phyloP scores from a whole-genome alignment of 53 echinoderm and acorn worm species.

The Holothuria scabra region DNA sequence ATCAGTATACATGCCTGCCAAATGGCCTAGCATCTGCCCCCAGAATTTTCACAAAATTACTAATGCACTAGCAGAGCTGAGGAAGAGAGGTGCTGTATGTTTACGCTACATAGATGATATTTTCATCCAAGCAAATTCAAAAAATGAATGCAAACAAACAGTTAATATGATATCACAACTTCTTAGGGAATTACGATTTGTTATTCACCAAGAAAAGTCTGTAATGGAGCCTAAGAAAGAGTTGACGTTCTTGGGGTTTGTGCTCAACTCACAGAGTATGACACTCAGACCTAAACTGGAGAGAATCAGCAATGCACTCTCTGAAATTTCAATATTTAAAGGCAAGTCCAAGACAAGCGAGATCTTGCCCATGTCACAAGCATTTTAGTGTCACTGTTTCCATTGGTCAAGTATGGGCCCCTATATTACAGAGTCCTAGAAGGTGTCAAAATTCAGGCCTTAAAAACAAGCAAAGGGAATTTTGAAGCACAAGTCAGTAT shows the following conservation, averaged over 20 bases:
- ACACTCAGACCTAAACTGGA: constrained; percentile 15
- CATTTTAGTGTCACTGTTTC: constrained; percentile 36
- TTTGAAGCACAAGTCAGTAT: constrained; percentile 19
- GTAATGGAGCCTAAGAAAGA: constrained; percentile 21
- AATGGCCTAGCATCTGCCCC: constrained; percentile 37
- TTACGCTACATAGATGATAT: no score
- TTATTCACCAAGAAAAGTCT: constrained; percentile 33
- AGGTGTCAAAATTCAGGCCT: no score
- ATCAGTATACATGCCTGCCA: constrained; percentile 33
- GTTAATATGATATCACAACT: neutral
- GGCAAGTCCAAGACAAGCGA: neutral
- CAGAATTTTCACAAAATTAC: constrained; percentile 7
- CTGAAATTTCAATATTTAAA: no score
- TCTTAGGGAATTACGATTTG: constrained; percentile 10
- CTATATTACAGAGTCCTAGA: no score
- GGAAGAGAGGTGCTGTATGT: no score
- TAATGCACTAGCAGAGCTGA: constrained; percentile 32
- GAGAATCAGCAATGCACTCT: no score
- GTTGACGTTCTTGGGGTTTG: constrained; percentile 34
- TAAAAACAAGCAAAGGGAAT: neutral
- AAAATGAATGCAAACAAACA: constrained; percentile 16
- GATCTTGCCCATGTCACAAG: constrained; percentile 32
- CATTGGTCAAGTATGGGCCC: no score
- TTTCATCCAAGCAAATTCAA: constrained; percentile 1
- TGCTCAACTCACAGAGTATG: constrained; percentile 17